Base-by-base conservation (phyloP, 2,113 vertebrate species). In the Camelus dromedarius region DNA sequence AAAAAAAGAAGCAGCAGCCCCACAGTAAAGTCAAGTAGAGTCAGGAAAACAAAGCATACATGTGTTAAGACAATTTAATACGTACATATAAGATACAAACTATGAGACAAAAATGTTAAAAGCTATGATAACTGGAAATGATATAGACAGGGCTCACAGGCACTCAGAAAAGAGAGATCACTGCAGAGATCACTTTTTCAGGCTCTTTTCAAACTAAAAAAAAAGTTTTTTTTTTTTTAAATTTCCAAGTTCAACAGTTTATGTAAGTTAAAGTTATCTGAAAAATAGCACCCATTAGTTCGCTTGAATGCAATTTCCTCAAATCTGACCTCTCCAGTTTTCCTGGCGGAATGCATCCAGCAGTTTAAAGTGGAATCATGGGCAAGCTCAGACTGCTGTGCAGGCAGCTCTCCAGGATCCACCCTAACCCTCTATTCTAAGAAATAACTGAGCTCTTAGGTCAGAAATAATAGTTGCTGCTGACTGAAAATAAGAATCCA, bases 161-260 rank as follows among this genome's bases (percentile, higher is more conserved):
- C 58, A 72, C 38, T 83, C 32, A n/a, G 35, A 22, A 82, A 58
- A 95, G 42, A 72, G 32, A 76, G 70, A 60, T 69, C 38, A 80
- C 30, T 50, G 38, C 32, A 5, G 28, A 73, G 54, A 48, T 18
- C 64, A 58, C 32, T 22, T n/a, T 90, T 56, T 50, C n/a, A 84
- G 64, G 66, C n/a, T 87, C 50, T 92, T 92, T 73, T 46, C 75
- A 75, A 86, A 80, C 15, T 72, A 89, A 81, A 26, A 54, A 13
- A 54, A 42, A 4, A 42, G 38, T 4, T 42, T 42, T 42, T 16
- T 1, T 26, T 56, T n/a, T 5, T 32, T 30, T 19, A 15, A 54
- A 89, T 50, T 50, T 95, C n/a, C 28, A 73, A 85, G 56, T 85
- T 67, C 28, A 85, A 85, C 15, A 67, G 42, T 85, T 81, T 80